Percentiles rank a stretch among this genome's conserved stretches.
Evolutionary conservation across 2,113 vertebrate genomes (phyloP).

Genomic region (Atherinomorus stipes): DNA sequence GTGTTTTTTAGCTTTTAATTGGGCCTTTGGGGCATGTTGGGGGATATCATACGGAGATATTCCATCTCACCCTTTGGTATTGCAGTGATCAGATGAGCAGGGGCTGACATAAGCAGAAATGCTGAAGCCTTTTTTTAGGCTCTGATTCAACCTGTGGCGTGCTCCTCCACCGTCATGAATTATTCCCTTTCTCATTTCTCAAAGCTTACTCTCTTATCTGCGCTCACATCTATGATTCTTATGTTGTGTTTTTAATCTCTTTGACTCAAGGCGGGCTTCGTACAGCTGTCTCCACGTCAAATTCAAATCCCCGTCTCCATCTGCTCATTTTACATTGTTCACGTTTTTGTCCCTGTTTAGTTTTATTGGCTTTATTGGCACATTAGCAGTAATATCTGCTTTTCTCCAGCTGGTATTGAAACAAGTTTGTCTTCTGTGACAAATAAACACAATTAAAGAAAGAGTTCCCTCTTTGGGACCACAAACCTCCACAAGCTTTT

Average conservation of each 20-base stretch:
- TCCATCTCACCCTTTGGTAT: conserved; percentile 42
- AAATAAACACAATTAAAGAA: background rate
- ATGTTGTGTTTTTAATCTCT: conserved; percentile 32
- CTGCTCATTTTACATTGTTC: background rate
- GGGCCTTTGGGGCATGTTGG: conserved; percentile 53
- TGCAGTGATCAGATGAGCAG: conserved; percentile 38
- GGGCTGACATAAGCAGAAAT: conserved; percentile 60
- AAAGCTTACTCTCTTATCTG: conserved; percentile 19
- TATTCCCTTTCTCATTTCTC: conserved; percentile 54
- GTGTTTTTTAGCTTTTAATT: conserved; percentile 66
- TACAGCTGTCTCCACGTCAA: conserved; percentile 21
- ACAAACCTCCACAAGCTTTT: background rate
- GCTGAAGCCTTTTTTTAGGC: conserved; percentile 21
- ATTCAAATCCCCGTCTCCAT: conserved; percentile 19
- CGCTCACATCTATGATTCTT: conserved; percentile 10
- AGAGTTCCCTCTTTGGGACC: background rate
- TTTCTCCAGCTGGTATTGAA: background rate
- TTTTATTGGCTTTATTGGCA: conserved; percentile 3
- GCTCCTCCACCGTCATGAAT: conserved; percentile 46
- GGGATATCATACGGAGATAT: conserved; percentile 48
- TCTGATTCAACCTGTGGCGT: conserved; percentile 11
- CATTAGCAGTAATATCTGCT: conserved; percentile 12
- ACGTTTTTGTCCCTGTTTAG: background rate
- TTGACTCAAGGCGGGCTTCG: conserved; percentile 18
- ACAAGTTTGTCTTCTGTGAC: background rate